phyloP scores from a whole-genome alignment of 2,113 vertebrate genomes.

The Oreotrochilus melanogaster region DNA sequence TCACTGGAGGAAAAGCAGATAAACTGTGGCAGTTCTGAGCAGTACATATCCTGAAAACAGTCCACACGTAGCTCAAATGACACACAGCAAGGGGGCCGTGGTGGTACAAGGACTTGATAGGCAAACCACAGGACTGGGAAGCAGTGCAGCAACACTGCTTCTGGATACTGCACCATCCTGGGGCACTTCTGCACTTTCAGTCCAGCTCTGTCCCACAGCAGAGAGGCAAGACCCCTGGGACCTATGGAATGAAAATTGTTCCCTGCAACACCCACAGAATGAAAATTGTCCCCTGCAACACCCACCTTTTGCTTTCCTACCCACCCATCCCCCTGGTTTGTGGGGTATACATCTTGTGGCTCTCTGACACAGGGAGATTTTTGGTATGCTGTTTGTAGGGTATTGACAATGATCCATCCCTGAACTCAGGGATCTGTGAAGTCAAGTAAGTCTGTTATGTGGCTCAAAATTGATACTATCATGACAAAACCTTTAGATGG shows the following conservation, averaged over 20 bases:
- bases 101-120: neutral
- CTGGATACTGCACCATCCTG: neutral
- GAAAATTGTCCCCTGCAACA: neutral
- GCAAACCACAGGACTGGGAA: neutral
- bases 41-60: neutral
- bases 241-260: neutral
- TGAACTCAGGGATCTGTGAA: neutral
- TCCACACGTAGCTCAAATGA: neutral
- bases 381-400: neutral
- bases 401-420: neutral
- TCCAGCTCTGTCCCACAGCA: neutral
- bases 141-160: neutral
- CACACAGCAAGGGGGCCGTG: neutral
- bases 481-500: neutral
- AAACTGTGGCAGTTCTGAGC: neutral
- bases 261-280: neutral
- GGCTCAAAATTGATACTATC: neutral
- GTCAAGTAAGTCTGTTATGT: neutral
- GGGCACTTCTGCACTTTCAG: neutral
- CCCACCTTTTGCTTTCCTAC: neutral
- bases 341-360: neutral
- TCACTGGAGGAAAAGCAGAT: neutral
- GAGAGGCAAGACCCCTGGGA: neutral
- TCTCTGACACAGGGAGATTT: neutral
- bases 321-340: neutral